Evolutionary conservation across 2,797 vertebrate genomes (phyloP).

Genomic region (Orientallactaga sibirica): DNA sequence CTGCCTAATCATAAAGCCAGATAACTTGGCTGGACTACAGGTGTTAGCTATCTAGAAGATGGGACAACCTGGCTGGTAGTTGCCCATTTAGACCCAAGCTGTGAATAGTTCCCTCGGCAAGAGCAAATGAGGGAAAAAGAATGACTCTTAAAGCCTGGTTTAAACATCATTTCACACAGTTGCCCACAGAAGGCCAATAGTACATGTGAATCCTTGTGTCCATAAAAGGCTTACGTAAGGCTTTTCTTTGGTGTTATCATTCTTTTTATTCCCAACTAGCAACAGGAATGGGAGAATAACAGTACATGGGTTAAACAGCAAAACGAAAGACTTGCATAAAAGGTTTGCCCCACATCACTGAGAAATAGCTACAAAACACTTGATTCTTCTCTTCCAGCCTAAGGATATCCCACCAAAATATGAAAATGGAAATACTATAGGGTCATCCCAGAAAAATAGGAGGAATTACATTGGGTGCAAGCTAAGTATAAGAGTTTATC

Average conservation of each 20-base stretch:
- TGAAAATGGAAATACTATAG: not conserved
- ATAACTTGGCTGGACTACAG: constrained; percentile 24
- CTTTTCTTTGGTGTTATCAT: not conserved
- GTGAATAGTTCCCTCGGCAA: constrained; percentile 46
- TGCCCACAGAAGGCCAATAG: not conserved
- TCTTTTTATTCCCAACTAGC: constrained; percentile 15
- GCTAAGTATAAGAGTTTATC: not conserved
- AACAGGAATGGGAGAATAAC: not conserved
- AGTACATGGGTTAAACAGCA: not conserved
- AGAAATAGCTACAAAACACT: constrained; percentile 33
- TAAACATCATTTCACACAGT: constrained; percentile 18
- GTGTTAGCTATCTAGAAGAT: not conserved
- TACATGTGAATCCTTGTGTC: not conserved
- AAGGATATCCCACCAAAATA: not conserved
- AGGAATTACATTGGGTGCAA: not conserved
- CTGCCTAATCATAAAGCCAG: constrained; percentile 57
- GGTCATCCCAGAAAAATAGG: not conserved
- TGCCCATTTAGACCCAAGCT: constrained; percentile 50
- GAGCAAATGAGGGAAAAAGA: constrained; percentile 43
- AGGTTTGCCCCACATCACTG: not conserved
- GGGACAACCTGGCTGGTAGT: constrained; percentile 43
- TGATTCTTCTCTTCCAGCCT: constrained; percentile 2
- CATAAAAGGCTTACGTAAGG: not conserved
- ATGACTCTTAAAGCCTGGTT: constrained; percentile 10
- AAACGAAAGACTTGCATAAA: constrained; percentile 7